Evolutionary conservation across 2,888 invertebrate genomes (phyloP).

Genomic region (Metallyticus violacea): DNA sequence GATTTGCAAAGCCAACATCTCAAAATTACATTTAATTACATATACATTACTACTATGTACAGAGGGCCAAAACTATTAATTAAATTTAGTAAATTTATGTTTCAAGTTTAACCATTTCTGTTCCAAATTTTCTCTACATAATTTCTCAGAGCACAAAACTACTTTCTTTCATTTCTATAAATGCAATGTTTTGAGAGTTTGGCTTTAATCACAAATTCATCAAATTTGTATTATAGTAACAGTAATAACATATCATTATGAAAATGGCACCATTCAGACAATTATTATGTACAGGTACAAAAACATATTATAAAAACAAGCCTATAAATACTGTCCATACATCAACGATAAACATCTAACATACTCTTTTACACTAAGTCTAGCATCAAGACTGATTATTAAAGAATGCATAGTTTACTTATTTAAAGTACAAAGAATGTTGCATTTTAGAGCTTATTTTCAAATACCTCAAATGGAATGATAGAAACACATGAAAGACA

Average conservation of each 20-base stretch:
- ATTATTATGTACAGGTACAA: constrained; percentile 17
- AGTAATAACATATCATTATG: background rate
- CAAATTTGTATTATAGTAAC: background rate
- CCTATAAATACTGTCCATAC: constrained; percentile 14
- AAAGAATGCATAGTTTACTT: background rate
- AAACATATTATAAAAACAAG: background rate
- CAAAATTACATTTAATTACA: background rate
- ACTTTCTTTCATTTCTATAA: background rate
- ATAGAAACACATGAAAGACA: background rate
- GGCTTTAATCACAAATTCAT: background rate
- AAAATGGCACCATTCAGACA: constrained; percentile 13
- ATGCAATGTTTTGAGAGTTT: background rate
- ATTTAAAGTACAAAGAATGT: background rate
- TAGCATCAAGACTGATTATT: background rate
- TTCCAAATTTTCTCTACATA: no score
- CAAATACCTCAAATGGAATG: background rate
- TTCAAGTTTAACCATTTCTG: background rate
- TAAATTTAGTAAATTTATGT: no score
- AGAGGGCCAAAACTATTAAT: background rate
- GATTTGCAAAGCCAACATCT: background rate
- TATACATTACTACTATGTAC: background rate
- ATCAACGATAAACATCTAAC: background rate
- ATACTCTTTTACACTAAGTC: background rate
- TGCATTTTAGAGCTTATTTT: no score
- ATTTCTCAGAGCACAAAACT: background rate